These are phyloP conservation scores for Mandrillus leucophaeus DNA, from an alignment of 2,113 vertebrate genomes.

Conservation along the genomic window DNA sequence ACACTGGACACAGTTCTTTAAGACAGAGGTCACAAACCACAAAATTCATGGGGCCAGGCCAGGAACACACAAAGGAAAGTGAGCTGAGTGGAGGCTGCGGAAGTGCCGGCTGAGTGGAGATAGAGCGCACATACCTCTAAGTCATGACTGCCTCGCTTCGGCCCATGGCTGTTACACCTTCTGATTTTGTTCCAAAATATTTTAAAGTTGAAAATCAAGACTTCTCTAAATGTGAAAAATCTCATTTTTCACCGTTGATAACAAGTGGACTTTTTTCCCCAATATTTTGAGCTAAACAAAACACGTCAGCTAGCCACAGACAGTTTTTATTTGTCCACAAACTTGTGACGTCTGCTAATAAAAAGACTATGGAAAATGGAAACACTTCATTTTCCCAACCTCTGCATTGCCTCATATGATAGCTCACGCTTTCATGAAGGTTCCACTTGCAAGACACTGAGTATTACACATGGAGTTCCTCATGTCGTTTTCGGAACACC, in stretches of 20 bases:
- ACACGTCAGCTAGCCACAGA: background rate
- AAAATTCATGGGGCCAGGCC: background rate
- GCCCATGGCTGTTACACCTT: background rate
- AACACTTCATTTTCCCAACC: background rate
- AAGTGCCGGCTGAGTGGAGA: rapidly evolving
- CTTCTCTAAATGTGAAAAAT: background rate
- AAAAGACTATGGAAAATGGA: background rate
- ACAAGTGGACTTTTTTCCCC: background rate
- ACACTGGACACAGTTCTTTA: background rate
- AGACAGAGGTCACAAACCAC: background rate
- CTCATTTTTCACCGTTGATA: background rate
- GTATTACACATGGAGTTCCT: background rate
- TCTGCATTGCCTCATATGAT: background rate
- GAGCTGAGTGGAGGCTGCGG: background rate
- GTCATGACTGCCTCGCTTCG: background rate
- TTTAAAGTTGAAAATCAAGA: background rate
- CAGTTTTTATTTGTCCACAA: background rate
- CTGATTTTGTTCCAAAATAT: background rate
- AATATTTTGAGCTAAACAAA: background rate
- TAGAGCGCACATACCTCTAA: background rate
- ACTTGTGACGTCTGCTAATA: background rate
- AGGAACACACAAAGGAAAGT: background rate
- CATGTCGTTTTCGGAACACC: background rate
- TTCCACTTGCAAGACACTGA: background rate
- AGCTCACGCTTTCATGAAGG: background rate